These are phyloP conservation scores for Pseudorectes ferrugineus DNA, from an alignment of 2,113 vertebrate species.

Conservation along the genomic window DNA sequence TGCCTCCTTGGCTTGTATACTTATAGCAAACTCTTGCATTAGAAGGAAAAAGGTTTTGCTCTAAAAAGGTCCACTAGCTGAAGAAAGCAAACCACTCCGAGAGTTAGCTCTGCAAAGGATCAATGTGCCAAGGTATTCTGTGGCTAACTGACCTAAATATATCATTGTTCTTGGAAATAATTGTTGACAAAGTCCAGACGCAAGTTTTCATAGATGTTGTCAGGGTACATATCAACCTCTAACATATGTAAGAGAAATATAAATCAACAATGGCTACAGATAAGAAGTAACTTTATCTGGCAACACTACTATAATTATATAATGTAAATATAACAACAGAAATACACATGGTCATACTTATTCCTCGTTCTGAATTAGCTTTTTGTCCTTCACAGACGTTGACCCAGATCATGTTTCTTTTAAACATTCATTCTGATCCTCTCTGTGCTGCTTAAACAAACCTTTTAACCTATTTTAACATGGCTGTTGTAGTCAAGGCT, in stretches of 20 bases:
- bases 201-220: neutral
- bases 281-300: conserved; percentile 23
- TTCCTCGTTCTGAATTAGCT: neutral
- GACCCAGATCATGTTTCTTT: neutral
- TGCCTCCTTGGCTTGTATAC: neutral
- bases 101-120: neutral
- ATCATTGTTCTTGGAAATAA: conserved; percentile 23
- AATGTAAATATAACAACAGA: conserved; percentile 20
- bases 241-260: conserved; percentile 16
- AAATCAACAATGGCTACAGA: conserved; percentile 28
- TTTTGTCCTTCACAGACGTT: neutral
- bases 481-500: neutral
- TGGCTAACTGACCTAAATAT: neutral
- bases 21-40: neutral
- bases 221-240: neutral
- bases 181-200: conserved; percentile 37
- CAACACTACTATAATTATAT: conserved; percentile 1
- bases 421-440: neutral
- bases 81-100: neutral
- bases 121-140: neutral
- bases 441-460: conserved; percentile 23
- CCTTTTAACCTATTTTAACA: conserved; percentile 41
- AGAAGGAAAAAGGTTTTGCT: neutral
- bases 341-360: neutral
- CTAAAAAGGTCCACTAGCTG: neutral